Conservation (phyloP, 2,797 vertebrate species). For the Protosalanx chinensis region DNA sequence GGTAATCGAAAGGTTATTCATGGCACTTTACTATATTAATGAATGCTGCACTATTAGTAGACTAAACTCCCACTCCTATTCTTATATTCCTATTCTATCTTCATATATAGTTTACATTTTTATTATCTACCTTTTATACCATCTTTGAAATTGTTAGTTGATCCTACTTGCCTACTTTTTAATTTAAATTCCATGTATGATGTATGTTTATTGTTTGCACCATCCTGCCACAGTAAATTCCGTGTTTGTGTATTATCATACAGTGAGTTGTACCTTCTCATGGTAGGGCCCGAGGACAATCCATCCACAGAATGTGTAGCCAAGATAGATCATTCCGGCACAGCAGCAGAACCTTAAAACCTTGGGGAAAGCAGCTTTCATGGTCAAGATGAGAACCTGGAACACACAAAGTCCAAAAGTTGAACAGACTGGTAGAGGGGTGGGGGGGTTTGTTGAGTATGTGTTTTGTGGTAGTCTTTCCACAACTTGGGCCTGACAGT, state of each 20-base stretch:
- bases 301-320: conserved; percentile 99
- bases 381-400: conserved; percentile 94
- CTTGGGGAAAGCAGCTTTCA: conserved; percentile 91
- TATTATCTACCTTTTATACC: no score
- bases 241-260: neutral
- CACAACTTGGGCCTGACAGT: neutral
- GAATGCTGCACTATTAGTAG: neutral
- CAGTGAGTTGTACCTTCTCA: conserved; percentile 78
- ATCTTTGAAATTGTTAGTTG: no score
- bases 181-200: no score
- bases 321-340: conserved; percentile 97
- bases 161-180: no score
- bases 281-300: conserved; percentile 96
- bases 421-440: neutral
- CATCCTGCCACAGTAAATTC: no score
- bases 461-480: neutral
- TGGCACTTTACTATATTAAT: neutral
- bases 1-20: neutral
- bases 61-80: no score
- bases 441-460: neutral
- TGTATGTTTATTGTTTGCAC: neutral
- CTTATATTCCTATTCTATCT: no score
- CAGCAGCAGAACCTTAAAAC: conserved; percentile 96
- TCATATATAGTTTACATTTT: no score
- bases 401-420: neutral